Conservation (phyloP, 2,888 invertebrate genomes). For the Clusia tigrina region DNA sequence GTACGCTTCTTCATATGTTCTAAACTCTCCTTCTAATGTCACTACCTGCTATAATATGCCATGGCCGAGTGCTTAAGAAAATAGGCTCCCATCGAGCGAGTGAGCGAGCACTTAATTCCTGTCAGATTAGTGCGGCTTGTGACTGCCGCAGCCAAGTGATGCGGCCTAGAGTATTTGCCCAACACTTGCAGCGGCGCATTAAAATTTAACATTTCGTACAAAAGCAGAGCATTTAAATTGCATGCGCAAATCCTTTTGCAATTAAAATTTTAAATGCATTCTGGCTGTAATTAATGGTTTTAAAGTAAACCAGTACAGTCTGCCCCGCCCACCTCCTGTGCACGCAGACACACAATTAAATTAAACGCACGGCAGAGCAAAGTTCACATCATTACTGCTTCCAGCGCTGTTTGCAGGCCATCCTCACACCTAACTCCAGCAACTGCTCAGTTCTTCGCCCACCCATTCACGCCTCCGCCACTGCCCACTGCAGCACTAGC, state of each 20-base stretch:
- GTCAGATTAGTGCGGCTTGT: constrained; percentile 14
- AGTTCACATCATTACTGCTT: neutral
- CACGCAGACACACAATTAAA: constrained; percentile 9
- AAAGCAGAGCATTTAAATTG: neutral
- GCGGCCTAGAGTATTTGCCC: neutral
- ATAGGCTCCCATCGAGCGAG: neutral
- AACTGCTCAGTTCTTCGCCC: too few relatives aligned
- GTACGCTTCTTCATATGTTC: too few relatives aligned
- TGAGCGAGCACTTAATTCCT: neutral
- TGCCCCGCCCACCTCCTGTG: neutral
- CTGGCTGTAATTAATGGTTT: constrained; percentile 3
- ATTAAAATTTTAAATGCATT: neutral
- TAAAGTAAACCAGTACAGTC: neutral
- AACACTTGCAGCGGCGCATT: neutral
- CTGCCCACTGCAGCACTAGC: neutral
- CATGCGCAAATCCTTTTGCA: neutral
- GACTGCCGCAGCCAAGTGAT: neutral
- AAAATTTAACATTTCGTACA: neutral
- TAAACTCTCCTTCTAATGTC: too few relatives aligned
- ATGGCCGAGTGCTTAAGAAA: constrained; percentile 7
- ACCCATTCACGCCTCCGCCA: too few relatives aligned
- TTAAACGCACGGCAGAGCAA: constrained; percentile 2
- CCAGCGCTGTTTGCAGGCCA: too few relatives aligned
- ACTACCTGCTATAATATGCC: too few relatives aligned
- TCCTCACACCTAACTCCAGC: too few relatives aligned